Evolutionary conservation across 2,888 invertebrate species (phyloP), one percentile per base, ranked within the genome.

Genomic region (Campopleginae sp.): DNA sequence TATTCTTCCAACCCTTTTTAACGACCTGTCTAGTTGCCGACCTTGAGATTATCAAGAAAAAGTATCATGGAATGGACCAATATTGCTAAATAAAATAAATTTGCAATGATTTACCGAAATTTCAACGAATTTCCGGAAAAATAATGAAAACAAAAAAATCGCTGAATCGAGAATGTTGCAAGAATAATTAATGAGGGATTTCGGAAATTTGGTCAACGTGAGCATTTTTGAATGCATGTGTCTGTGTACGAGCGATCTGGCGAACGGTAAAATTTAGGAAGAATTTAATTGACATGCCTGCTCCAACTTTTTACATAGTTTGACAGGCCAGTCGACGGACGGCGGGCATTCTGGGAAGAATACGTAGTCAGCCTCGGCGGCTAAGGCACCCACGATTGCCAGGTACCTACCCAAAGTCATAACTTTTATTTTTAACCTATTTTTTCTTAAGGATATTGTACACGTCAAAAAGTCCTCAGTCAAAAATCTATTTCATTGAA

Each of bases 271-370:
- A 77, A 61, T 23, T 71, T 89, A 87, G 82, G 84, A 87, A 85
- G 89, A 89, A 88, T 87, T 87, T 87, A 84, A 89, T 86, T 88
- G 90, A 92, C 94, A 94, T 97, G 98, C 98, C 98, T 98, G 97
- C 94, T 96, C 96, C 94, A 99, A 96, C 95, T 99, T 99, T 95
- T 96, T 96, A 95, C 99, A 99, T 93, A 99, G 96, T 94, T 96
- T 97, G 92, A 96, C 96, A 94, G 96, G 97, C 99, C 99, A 99
- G 95, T 98, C 98, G 90, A 95, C 95, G 92, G 98, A 97, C 92
- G 99, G 99, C 88, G 99, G 99, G 94, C 96, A 96, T 95, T 99
- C 99, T 87, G 99, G 99, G 92, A 98, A 97, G 96, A 99, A 99
- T 91, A 99, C 98, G 96, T 97, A 99, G 95, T 99, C 99, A 90